Evolutionary conservation across 2,113 vertebrate species (phyloP).

Genomic region (Gobiocypris rarus): DNA sequence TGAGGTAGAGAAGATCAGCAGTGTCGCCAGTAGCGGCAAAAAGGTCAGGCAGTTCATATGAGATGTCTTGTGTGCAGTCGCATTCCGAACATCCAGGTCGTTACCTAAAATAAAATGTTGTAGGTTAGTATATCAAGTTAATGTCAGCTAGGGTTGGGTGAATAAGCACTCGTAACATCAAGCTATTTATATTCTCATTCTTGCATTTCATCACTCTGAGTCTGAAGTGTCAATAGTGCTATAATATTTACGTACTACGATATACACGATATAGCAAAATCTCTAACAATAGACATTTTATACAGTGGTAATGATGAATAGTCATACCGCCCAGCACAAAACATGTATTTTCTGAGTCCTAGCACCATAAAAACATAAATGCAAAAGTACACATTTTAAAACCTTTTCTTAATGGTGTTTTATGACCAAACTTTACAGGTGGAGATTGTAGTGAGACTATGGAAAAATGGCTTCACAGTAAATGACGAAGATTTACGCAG

Average conservation of each 20-base stretch:
- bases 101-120: neutral
- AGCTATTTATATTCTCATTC: no score
- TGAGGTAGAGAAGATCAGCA: constrained; percentile 81
- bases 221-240: no score
- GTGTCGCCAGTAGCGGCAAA: constrained; percentile 69
- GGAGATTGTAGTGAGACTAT: constrained; percentile 90
- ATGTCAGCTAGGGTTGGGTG: neutral
- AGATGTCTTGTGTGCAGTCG: neutral
- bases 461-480: constrained; percentile 95
- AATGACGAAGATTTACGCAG: constrained; percentile 88
- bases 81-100: neutral
- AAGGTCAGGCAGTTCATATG: constrained; percentile 66
- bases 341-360: neutral
- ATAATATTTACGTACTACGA: no score
- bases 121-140: neutral
- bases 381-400: neutral
- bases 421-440: constrained; percentile 71
- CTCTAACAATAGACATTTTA: no score
- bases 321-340: no score
- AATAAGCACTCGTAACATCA: no score
- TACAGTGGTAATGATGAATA: no score
- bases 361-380: neutral
- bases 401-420: neutral
- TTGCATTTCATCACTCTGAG: no score
- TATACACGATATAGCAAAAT: no score